A percentile compares a stretch with the other conserved stretches of the same genome.
These are phyloP conservation scores for Synanceia verrucosa DNA, from an alignment of 2,797 vertebrate species.

Conservation along the genomic window DNA sequence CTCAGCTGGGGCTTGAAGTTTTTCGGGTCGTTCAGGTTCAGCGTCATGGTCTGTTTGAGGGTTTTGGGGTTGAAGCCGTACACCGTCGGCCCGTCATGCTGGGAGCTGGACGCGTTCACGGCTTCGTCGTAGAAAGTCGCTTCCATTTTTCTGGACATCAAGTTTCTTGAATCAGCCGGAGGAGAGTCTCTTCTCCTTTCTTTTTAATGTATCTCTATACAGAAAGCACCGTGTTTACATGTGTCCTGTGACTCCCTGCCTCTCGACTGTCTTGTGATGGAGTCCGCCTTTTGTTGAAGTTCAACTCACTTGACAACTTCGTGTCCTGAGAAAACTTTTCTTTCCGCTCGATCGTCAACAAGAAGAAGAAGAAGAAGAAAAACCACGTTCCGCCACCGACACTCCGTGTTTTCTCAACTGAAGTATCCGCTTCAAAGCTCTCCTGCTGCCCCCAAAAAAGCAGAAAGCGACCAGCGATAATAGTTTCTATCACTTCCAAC, in stretches of 20 bases:
- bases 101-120: conserved; percentile 86
- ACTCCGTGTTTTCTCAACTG: conserved; percentile 13
- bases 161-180: conserved; percentile 49
- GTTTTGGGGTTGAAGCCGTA: conserved; percentile 92
- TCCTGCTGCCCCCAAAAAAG: conserved; percentile 15
- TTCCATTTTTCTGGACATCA: conserved; percentile 93
- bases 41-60: conserved; percentile 92
- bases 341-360: conserved; percentile 32
- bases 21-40: conserved; percentile 93
- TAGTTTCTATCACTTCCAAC: conserved; percentile 91
- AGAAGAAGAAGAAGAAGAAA: too few species aligned
- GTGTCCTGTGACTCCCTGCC: conserved; percentile 32
- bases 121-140: conserved; percentile 96
- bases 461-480: conserved; percentile 54
- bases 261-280: conserved; percentile 33
- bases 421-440: conserved; percentile 16
- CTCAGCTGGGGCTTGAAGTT: conserved; percentile 91
- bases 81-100: conserved; percentile 77
- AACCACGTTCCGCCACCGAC: conserved; percentile 21
- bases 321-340: conserved; percentile 78
- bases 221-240: conserved; percentile 41
- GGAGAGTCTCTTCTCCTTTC: neutral
- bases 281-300: conserved; percentile 74
- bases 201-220: too few species aligned
- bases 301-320: conserved; percentile 79